Base-by-base conservation (phyloP, 2,113 vertebrate species). In the Aplodontia rufa region DNA sequence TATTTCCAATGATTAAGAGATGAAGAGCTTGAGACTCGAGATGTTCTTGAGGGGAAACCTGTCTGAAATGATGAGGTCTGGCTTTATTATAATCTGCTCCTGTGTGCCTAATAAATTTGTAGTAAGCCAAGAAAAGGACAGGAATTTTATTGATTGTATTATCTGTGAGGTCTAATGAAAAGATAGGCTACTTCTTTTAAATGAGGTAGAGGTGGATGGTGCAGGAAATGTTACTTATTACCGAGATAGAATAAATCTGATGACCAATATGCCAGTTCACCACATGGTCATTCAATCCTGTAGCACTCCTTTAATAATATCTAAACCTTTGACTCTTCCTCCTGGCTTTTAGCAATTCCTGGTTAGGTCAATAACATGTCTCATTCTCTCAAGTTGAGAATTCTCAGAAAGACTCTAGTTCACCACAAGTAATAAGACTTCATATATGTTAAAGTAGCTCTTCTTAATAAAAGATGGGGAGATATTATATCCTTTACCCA, bases 1-100 rank as follows among this genome's bases (percentile, higher is more conserved):
- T 40, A 76, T 86, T 96, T 97, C 93, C 81, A 97, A 94, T 96
- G 94, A 97, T 94, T 96, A 95, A 96, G 88, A 97, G 96, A 97
- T 97, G 95, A 97, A 97, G 78, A 94, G 91, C 95, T 94, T 97
- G 96, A 87, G 69, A 93, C 45, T 90, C 51, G 55, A 96, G 84
- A 96, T 93, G 86, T 96, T 96, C 96, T 96, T 97, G 88, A 95
- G 81, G 91, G 82, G 51, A 95, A 97, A 96, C 91, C 40, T 89
- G 71, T 85, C 93, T 94, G 78, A 95, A 91, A 96, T 91, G 49
- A 96, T 83, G 85, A 96, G 40, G 49, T 91, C 92, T 97, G 94
- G 79, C 82, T 96, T 97, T 95, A 96, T 66, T 79, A 83, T 94
- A 96, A 97, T 96, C 93, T 96, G 37, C 32, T 88, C 68, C 82